Conservation (phyloP, 92 coral and sea anemone species). For the Anthopleura xanthogrammica region DNA sequence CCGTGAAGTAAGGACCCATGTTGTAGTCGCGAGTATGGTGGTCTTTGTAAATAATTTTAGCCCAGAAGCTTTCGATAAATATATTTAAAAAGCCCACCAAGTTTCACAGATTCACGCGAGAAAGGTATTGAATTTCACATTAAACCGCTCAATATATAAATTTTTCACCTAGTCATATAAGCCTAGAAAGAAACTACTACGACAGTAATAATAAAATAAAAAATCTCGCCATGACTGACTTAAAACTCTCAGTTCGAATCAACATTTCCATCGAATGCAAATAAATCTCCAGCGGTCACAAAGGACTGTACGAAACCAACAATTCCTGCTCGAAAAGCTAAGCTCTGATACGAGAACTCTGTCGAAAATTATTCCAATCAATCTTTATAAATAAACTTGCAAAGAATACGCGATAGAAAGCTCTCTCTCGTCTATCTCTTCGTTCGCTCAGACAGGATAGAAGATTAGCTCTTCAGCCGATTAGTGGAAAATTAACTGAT, state of each 20-base stretch:
- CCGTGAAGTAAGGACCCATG: background rate
- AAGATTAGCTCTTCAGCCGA: constrained; percentile 20
- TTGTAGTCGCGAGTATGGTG: background rate
- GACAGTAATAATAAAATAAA: background rate
- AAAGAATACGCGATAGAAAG: background rate
- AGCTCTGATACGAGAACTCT: background rate
- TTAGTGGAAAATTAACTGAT: constrained; percentile 18
- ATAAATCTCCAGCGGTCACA: background rate
- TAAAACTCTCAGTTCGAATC: background rate
- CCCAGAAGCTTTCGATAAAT: background rate
- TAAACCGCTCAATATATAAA: too few relatives aligned
- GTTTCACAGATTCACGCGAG: background rate
- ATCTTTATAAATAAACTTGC: background rate
- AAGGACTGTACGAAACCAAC: background rate
- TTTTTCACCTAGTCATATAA: too few relatives aligned
- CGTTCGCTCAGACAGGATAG: constrained; percentile 12
- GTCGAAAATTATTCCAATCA: background rate
- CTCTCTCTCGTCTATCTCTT: background rate
- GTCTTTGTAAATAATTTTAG: background rate
- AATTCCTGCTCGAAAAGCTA: background rate
- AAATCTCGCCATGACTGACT: background rate
- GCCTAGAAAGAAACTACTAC: background rate
- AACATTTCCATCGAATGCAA: background rate
- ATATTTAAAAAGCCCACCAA: background rate
- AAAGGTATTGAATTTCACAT: too few relatives aligned